Percentiles rank a stretch among this genome's conserved stretches.
Conservation (phyloP, 2,797 vertebrate species). For the Ceryle rudis region DNA sequence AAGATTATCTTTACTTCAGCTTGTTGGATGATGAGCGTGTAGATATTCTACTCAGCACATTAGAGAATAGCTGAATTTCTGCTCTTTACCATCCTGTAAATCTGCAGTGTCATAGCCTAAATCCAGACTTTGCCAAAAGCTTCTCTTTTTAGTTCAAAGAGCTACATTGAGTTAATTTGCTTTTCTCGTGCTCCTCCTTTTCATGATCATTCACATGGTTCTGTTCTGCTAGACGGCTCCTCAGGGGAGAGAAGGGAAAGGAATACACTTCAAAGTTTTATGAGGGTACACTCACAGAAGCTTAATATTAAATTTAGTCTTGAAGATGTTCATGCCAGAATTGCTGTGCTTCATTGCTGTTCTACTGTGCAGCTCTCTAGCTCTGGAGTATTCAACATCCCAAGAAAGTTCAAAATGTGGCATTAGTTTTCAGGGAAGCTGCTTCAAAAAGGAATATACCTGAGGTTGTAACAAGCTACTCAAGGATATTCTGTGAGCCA, state of each 20-base stretch:
- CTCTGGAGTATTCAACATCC: not conserved
- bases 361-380: not conserved
- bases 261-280: conserved; percentile 59
- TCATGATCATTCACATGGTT: not conserved
- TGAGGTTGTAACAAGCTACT: not conserved
- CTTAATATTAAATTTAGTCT: conserved; percentile 50
- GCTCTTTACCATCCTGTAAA: not conserved
- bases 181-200: conserved; percentile 1
- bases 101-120: conserved; percentile 28
- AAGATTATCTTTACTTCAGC: not conserved
- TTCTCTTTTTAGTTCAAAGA: conserved; percentile 28
- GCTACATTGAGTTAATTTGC: conserved; percentile 28
- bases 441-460: not conserved
- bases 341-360: not conserved
- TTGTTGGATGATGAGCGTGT: not conserved
- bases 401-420: not conserved
- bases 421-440: not conserved
- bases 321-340: conserved; percentile 9
- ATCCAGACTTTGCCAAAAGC: not conserved
- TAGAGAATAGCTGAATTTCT: conserved; percentile 24
- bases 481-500: not conserved
- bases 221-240: conserved; percentile 7
- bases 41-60: not conserved
- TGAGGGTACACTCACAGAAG: conserved; percentile 31
- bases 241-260: not conserved